A percentile compares a stretch with the other conserved stretches of the same genome.
Conservation (phyloP, 2,113 vertebrate species). For the Charadrius vociferus region DNA sequence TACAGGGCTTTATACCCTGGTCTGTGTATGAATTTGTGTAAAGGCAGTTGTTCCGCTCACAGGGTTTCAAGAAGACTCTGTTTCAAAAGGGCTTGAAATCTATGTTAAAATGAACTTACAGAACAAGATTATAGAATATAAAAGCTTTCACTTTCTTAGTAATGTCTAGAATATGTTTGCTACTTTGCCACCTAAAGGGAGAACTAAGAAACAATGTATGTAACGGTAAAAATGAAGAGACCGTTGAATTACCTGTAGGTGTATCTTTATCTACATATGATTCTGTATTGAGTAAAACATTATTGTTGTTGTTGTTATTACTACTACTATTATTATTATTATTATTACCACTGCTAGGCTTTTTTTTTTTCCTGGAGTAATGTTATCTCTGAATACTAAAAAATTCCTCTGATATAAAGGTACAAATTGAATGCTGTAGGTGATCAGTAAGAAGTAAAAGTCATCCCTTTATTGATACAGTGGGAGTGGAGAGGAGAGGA, state of each 20-base stretch:
- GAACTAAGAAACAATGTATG: background rate
- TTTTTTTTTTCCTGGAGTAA: background rate
- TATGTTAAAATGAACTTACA: background rate
- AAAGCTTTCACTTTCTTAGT: background rate
- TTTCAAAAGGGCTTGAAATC: background rate
- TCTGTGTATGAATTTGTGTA: background rate
- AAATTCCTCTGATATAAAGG: background rate
- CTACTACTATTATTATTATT: no score
- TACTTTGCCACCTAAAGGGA: background rate
- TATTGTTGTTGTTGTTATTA: background rate
- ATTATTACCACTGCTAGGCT: no score
- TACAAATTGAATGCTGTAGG: background rate
- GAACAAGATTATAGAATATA: background rate
- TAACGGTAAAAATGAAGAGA: background rate
- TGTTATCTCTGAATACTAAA: background rate
- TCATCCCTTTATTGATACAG: background rate
- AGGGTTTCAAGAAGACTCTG: background rate
- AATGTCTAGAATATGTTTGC: background rate
- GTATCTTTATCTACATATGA: background rate
- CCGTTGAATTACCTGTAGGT: background rate
- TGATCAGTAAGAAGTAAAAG: background rate
- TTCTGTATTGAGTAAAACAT: background rate
- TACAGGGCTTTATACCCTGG: background rate
- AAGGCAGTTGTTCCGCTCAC: background rate
- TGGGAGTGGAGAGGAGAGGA: background rate